Conservation (phyloP, 30 jellyfish, hydroid and myxozoan species). For the Aurelia aurita region DNA sequence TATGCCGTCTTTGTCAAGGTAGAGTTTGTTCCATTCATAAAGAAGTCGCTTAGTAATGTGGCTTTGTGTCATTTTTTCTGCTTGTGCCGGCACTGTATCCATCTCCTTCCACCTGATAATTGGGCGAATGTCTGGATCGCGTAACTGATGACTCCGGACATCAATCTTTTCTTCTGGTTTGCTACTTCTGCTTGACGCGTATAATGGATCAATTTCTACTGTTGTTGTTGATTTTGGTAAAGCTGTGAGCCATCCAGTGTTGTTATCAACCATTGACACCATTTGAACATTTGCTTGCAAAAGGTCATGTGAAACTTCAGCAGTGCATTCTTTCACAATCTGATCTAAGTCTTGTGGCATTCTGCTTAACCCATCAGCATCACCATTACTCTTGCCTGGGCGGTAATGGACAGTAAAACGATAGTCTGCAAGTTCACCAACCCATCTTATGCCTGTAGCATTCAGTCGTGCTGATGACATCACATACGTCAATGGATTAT, state of each 20-base stretch:
- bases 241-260: too few species aligned
- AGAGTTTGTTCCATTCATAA: constrained; percentile 13
- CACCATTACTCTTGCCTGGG: constrained; percentile 4
- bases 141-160: not conserved
- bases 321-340: constrained; percentile 15
- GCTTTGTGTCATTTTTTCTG: not conserved
- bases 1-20: not conserved
- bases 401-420: not conserved
- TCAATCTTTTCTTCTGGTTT: constrained; percentile 4
- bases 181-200: not conserved
- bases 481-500: constrained; percentile 31
- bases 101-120: constrained; percentile 7
- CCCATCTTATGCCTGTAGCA: constrained; percentile 64
- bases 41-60: constrained; percentile 13
- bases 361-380: constrained; percentile 31
- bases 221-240: not conserved
- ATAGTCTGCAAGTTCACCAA: constrained; percentile 42
- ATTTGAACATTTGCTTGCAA: too few species aligned
- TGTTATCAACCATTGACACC: too few species aligned
- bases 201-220: not conserved
- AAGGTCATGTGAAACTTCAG: constrained; percentile 7
- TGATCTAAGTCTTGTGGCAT: constrained; percentile 7
- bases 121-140: constrained; percentile 20
- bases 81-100: not conserved
- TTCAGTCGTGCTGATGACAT: constrained; percentile 28